phyloP scores from a whole-genome alignment of 2,113 vertebrate species.

The Morone chrysops region DNA sequence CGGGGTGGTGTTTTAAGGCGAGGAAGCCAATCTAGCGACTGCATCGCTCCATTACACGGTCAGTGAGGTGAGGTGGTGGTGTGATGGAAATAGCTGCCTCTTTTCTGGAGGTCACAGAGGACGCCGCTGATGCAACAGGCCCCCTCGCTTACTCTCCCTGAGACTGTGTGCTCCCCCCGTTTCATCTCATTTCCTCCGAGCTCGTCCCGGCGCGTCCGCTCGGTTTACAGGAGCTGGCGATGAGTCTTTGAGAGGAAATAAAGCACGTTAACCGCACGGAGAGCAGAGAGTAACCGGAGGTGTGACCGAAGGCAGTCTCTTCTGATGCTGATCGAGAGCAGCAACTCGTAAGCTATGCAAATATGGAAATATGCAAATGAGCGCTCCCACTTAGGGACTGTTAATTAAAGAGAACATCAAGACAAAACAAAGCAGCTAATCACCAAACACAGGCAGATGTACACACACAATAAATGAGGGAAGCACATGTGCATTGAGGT shows the following conservation, averaged over 20 bases:
- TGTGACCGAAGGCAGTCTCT: constrained; percentile 36
- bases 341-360: constrained; percentile 50
- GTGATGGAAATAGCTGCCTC: constrained; percentile 73
- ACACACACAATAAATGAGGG: neutral
- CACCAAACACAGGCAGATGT: constrained; percentile 9
- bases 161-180: constrained; percentile 18
- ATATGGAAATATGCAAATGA: constrained; percentile 73
- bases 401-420: constrained; percentile 73
- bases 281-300: constrained; percentile 27
- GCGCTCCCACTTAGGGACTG: constrained; percentile 58
- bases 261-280: neutral
- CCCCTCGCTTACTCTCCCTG: neutral
- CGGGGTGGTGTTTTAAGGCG: constrained; percentile 67
- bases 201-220: constrained; percentile 30
- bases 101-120: constrained; percentile 73
- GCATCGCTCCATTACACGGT: constrained; percentile 76
- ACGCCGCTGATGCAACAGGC: constrained; percentile 42
- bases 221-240: constrained; percentile 14
- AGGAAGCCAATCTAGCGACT: constrained; percentile 64
- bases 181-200: constrained; percentile 61
- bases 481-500: constrained; percentile 11
- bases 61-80: constrained; percentile 69
- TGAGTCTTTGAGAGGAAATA: constrained; percentile 19
- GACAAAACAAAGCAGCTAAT: constrained; percentile 61
- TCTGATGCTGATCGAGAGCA: constrained; percentile 39